Evolutionary conservation across 2,113 vertebrate genomes (phyloP), one percentile per base, ranked within the genome.

Genomic region (Beaufortia kweichowensis): DNA sequence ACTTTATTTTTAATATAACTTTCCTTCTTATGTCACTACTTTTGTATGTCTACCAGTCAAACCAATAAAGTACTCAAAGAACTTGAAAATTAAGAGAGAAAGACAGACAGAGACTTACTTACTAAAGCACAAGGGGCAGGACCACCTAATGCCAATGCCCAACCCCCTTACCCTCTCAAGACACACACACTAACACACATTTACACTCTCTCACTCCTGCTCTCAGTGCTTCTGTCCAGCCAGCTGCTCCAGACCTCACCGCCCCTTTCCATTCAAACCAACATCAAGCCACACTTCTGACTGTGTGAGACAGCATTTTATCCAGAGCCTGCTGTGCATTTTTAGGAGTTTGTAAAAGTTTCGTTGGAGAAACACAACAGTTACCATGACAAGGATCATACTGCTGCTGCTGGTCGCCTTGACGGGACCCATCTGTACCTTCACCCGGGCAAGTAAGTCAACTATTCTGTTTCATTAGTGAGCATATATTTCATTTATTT

Each of bases 381-480:
- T 50, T 59, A 53, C 50, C 78, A 82, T 72, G 72, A 79, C 75
- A 66, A 78, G 65, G 73, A 64, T 77, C 61, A 8, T 23, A 15
- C 81, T 85, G 31, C 64, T 85, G 67, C 67, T 83, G 31, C 79
- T 83, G 72, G 61, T 70, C 33, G 75, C 79, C 73, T 73, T 84
- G 68, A 12, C 43, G 1, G 84, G 80, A 21, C 76, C 78, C 9
- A 66, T 85, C 74, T 79, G 72, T 68, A 46, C 69, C 60, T 61
- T 75, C 57, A 29, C 76, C 35, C 53, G 63, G 31, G 76, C 80
- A 82, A 77, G 84, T 85, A 82, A 84, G 84, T 79, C 14, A 50
- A 28, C 2, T 23, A 31, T 50, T 17, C 50, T 33, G 15, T 48
- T 15, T 17, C 43, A 48, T 31, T 60, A 11, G 60, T 35, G 24